Base-by-base conservation (phyloP, 2,797 vertebrate genomes). In the Chanos chanos region DNA sequence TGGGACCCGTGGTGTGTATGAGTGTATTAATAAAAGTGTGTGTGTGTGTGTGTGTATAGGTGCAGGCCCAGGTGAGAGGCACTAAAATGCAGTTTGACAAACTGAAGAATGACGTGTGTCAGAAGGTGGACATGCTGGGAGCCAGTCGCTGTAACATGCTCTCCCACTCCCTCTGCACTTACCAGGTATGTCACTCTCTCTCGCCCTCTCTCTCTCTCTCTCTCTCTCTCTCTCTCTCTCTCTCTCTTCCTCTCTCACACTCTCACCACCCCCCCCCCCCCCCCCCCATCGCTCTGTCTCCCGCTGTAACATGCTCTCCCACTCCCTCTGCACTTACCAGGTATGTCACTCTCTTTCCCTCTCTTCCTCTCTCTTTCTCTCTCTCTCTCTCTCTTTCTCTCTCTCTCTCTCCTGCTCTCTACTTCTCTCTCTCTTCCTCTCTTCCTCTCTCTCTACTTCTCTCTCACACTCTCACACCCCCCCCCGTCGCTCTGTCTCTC, bases 81-180 rank as follows among this genome's bases (percentile, higher is more conserved):
- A 86, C 89, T 0, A 94, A 92, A 81, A n/a, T 79, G 51, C 83
- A 92, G 53, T 92, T 84, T 65, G 90, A 94, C 77, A 94, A 92
- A 70, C 85, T 90, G 66, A 92, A 94, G 77, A 93, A 88, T 4
- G 89, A 90, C 0, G 67, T 90, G 50, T 93, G 90, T 81, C 90
- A 92, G 83, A 92, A 92, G 74, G 87, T 92, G 43, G 93, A 90
- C 64, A 87, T 92, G 76, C 87, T 93, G 56, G 89, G 91, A 70
- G 89, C 89, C 1, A 93, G 86, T 44, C 89, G 86, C 72, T 93
- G 91, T 68, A 91, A 91, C 68, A 83, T 92, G 87, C 71, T 94
- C 1, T 90, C 91, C 34, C 88, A 89, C 48, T 91, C 89, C 0
- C 89, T 93, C 66, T 80, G 89, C 27, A 85, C 81, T 36, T 89